Conservation (phyloP, 2,888 invertebrate genomes). For the Peribatodes rhomboidaria region DNA sequence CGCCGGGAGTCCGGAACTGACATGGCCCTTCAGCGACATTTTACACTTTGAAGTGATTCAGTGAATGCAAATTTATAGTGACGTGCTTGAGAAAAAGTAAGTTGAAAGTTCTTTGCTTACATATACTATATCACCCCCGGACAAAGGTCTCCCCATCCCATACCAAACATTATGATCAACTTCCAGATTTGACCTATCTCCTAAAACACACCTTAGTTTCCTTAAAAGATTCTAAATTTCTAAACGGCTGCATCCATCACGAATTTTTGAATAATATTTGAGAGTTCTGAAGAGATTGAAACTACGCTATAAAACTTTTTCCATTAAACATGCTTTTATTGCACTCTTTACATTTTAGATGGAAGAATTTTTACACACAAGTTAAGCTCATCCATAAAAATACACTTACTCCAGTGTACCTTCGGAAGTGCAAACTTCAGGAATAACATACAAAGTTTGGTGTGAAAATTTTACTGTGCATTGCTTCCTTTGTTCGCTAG, state of each 20-base stretch:
- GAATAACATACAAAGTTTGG: constrained; percentile 6
- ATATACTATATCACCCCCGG: too few species aligned
- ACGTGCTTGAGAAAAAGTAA: too few species aligned
- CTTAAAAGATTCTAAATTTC: too few species aligned
- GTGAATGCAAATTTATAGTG: too few species aligned
- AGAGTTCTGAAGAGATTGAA: not conserved
- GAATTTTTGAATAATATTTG: not conserved
- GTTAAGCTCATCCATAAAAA: constrained; percentile 17
- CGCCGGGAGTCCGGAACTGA: too few species aligned
- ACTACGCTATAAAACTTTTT: constrained; percentile 11
- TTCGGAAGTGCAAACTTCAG: constrained; percentile 8
- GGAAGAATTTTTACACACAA: constrained; percentile 21
- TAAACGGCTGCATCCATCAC: constrained; percentile 1
- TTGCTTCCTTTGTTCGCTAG: not conserved
- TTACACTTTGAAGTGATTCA: too few species aligned
- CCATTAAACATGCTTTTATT: constrained; percentile 10
- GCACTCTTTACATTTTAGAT: constrained; percentile 21
- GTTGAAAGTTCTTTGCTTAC: too few species aligned
- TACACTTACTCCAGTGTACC: constrained; percentile 6
- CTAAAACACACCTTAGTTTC: too few species aligned
- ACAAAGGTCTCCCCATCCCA: too few species aligned
- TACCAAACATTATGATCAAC: too few species aligned
- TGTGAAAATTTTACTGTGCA: constrained; percentile 2
- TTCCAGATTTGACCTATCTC: too few species aligned
- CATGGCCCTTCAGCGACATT: too few species aligned